Evolutionary conservation across 2,113 vertebrate species (phyloP).

Genomic region (Spilogale gracilis): DNA sequence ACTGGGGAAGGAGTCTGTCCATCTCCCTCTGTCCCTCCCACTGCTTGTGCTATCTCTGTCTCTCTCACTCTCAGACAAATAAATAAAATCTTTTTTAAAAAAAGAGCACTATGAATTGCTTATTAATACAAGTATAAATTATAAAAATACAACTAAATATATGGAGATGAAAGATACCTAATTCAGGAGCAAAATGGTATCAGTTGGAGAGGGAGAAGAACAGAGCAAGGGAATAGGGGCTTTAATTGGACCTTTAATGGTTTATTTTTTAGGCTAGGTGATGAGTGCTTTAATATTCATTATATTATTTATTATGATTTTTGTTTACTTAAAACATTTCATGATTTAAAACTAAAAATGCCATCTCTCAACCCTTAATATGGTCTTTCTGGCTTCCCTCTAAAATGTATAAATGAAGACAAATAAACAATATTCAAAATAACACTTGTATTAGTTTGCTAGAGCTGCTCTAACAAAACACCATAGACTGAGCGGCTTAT

Average conservation of each 20-base stretch:
- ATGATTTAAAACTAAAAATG: conserved; percentile 42
- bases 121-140: neutral
- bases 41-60: neutral
- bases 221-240: neutral
- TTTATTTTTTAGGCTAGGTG: neutral
- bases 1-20: neutral
- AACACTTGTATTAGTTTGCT: neutral
- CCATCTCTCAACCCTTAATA: neutral
- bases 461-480: neutral
- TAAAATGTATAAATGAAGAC: neutral
- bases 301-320: neutral
- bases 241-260: neutral
- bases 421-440: conserved; percentile 4
- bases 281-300: neutral
- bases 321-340: conserved; percentile 16
- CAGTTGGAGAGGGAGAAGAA: neutral
- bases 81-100: neutral
- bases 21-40: neutral
- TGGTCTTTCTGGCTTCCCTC: neutral
- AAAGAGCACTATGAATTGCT: neutral
- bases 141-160: neutral
- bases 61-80: neutral
- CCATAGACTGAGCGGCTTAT: neutral
- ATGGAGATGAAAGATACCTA: neutral
- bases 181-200: neutral